Conservation (phyloP, 2,888 invertebrate genomes). For the Leucophora obtusa region DNA sequence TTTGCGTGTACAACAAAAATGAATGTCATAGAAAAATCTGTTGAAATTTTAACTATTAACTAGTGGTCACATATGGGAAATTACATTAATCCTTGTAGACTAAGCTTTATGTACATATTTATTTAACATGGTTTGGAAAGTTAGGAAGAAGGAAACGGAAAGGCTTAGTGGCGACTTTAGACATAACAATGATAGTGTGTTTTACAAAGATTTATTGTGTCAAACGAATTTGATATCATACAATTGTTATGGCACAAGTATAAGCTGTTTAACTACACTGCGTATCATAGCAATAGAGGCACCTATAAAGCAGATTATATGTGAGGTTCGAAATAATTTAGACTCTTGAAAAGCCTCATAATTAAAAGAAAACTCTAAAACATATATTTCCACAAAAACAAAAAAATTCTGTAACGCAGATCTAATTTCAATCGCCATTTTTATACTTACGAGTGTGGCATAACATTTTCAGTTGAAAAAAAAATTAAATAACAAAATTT, state of each 20-base stretch:
- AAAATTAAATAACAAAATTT: too few relatives aligned
- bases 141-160: not conserved
- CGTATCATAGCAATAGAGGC: too few relatives aligned
- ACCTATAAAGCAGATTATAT: too few relatives aligned
- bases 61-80: conserved; percentile 33
- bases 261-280: too few relatives aligned
- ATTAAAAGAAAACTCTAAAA: too few relatives aligned
- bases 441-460: too few relatives aligned
- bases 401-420: too few relatives aligned
- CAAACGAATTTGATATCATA: not conserved
- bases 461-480: too few relatives aligned
- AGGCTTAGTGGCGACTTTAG: not conserved
- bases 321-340: too few relatives aligned
- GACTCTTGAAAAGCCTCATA: too few relatives aligned
- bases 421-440: too few relatives aligned
- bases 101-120: not conserved
- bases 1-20: not conserved
- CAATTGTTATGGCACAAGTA: not conserved
- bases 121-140: not conserved
- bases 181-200: not conserved
- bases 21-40: conserved; percentile 27
- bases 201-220: not conserved
- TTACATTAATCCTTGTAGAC: conserved; percentile 16
- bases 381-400: too few relatives aligned
- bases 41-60: conserved; percentile 26